Evolutionary conservation across 2,888 invertebrate species (phyloP), one percentile per base, ranked within the genome.

Genomic region (Eilema sororculum): DNA sequence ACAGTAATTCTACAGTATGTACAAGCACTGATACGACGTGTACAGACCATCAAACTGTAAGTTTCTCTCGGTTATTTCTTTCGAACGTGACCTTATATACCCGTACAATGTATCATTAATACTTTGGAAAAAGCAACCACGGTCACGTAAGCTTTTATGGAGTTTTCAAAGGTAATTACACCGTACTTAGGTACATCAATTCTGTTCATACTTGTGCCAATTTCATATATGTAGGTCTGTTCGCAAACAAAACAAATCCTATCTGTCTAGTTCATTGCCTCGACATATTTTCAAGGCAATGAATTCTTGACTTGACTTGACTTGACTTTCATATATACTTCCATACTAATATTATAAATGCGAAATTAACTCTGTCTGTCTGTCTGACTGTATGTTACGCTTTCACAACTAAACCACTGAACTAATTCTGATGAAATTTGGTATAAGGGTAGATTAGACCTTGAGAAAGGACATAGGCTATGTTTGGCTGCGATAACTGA

Each of bases 21-120:
- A 37, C 24, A 68, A 62, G 16, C 13, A 56, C 28, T 28, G 64
- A 64, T 64, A 64, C 20, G 25, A 9, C 57, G 57, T 28, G 37
- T 63, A 64, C 64, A 46, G 65, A 58, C 30, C 13, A 59, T 59
- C 8, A 30, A 59, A 22, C 28, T 30, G 16, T 2, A 52, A 2
- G 6, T 59, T 59, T 64, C 9, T 9, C 41, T 28, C n/a, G 25
- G 59, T 58, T 64, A 57, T 58, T 24, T n/a, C 5, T 28, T 41
- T 37, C 13, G 46, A 30, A 58, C 30, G 63, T 68, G 68, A 64
- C 58, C n/a, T 10, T 3, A 64, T 25, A 22, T 4, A 22, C 1
- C 22, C 28, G 16, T 59, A 59, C 63, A 64, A 20, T 22, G 60
- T 28, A 61, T 3, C 62, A 16, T 13, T 28, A 25, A 12, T 46